Conservation (phyloP, 2,888 invertebrate genomes). For the Limnephilus marmoratus region DNA sequence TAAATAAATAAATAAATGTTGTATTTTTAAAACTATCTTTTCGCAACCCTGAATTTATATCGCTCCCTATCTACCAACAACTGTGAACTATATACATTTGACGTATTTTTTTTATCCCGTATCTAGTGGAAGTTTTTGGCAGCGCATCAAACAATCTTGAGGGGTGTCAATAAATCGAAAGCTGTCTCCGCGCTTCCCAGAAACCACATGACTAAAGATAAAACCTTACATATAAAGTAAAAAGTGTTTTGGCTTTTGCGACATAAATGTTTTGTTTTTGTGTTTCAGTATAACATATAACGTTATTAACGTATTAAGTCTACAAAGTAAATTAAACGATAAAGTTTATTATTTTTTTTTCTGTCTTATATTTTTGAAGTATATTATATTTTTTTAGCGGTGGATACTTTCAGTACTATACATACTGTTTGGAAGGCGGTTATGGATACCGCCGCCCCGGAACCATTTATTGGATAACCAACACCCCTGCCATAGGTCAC, state of each 20-base stretch:
- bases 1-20: too few species aligned
- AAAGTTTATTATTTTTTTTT: too few species aligned
- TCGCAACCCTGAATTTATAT: background rate
- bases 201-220: background rate
- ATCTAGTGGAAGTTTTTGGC: background rate
- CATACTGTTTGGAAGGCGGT: too few species aligned
- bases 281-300: background rate
- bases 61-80: background rate
- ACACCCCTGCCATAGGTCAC: too few species aligned
- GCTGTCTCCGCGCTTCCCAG: background rate
- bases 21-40: background rate
- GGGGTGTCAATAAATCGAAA: constrained; percentile 22
- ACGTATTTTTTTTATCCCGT: background rate
- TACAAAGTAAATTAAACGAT: background rate
- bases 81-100: background rate
- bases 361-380: too few species aligned
- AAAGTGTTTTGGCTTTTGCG: background rate
- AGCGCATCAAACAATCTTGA: constrained; percentile 7
- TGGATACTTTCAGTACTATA: too few species aligned
- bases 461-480: too few species aligned
- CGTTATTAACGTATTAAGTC: background rate
- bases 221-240: background rate
- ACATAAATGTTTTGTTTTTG: background rate
- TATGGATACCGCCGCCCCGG: too few species aligned
- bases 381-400: too few species aligned